These are phyloP conservation scores for Cenopis cana DNA, from an alignment of 2,888 invertebrate genomes.

Conservation along the genomic window DNA sequence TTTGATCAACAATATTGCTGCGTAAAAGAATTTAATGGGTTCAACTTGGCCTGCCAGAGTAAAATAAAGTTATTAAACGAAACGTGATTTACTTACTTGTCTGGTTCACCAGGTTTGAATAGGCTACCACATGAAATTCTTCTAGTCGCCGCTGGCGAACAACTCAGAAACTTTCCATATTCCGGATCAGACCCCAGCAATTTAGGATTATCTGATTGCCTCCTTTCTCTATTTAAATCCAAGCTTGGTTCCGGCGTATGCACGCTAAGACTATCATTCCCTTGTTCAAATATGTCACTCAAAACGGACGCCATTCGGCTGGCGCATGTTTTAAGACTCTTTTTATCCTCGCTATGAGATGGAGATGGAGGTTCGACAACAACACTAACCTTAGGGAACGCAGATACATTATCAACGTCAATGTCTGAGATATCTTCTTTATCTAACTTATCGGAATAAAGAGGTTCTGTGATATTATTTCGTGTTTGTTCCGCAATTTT, in stretches of 20 bases:
- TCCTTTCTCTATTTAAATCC: conserved; percentile 76
- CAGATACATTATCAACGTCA: conserved; percentile 49
- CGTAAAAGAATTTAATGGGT: too few relatives aligned
- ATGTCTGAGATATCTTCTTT: conserved; percentile 42
- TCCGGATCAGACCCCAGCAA: conserved; percentile 86
- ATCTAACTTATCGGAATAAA: conserved; percentile 45
- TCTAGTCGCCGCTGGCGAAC: conserved; percentile 93
- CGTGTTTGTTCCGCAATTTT: conserved; percentile 47
- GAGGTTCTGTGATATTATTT: conserved; percentile 45
- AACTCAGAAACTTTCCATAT: conserved; percentile 87
- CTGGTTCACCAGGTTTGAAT: conserved; percentile 89
- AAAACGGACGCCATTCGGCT: conserved; percentile 81
- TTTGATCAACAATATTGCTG: too few relatives aligned
- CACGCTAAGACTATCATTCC: conserved; percentile 74
- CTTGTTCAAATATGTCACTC: conserved; percentile 76
- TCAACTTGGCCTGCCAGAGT: too few relatives aligned
- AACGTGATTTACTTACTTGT: conserved; percentile 77
- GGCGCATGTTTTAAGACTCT: conserved; percentile 69
- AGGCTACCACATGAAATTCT: conserved; percentile 96
- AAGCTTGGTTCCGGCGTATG: conserved; percentile 77
- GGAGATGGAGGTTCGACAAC: conserved; percentile 91
- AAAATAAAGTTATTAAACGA: not conserved
- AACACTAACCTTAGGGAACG: conserved; percentile 88
- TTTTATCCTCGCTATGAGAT: conserved; percentile 86
- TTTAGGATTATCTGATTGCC: conserved; percentile 86